phyloP scores from a whole-genome alignment of 1,140 invertebrate genomes.

The Bombyx mandarina region DNA sequence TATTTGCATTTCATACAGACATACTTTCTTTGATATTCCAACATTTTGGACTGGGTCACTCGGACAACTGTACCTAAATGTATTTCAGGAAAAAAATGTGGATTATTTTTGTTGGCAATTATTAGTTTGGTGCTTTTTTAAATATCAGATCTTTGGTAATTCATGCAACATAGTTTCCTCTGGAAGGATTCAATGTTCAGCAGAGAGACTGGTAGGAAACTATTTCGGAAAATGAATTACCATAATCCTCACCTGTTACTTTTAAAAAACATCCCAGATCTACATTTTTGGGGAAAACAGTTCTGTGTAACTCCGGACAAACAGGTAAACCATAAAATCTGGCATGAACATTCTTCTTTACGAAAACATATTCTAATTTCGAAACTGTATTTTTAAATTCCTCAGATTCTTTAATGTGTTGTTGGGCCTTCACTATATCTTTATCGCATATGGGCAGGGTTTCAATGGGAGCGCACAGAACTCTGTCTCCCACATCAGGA shows the following conservation, averaged over 20 bases:
- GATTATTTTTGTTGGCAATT: no score
- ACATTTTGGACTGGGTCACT: slow-evolving; percentile 81
- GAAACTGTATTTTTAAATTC: slow-evolving; percentile 38
- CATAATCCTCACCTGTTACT: slow-evolving; percentile 62
- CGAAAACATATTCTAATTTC: slow-evolving; percentile 32
- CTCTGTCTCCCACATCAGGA: slow-evolving; percentile 59
- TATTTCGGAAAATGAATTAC: no score
- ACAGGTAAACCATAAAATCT: slow-evolving; percentile 73
- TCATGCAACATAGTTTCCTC: no score
- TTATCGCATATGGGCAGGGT: slow-evolving; percentile 73
- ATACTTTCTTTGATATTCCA: slow-evolving; percentile 82
- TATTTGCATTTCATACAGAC: slow-evolving; percentile 85
- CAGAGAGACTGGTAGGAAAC: no score
- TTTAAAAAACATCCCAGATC: slow-evolving; percentile 79
- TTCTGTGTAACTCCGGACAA: slow-evolving; percentile 73
- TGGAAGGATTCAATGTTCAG: no score
- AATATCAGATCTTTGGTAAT: no score
- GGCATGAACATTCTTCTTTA: slow-evolving; percentile 80
- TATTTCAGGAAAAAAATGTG: slow-evolving; percentile 37
- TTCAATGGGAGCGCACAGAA: slow-evolving; percentile 54
- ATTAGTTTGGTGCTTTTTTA: no score
- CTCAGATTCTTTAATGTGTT: slow-evolving; percentile 64
- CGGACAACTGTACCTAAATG: slow-evolving; percentile 82
- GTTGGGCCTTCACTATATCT: slow-evolving; percentile 74
- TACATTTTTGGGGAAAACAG: slow-evolving; percentile 75